Evolutionary conservation across 2,888 invertebrate species (phyloP), one percentile per base, ranked within the genome.

Genomic region (Cylindroiulus punctatus): DNA sequence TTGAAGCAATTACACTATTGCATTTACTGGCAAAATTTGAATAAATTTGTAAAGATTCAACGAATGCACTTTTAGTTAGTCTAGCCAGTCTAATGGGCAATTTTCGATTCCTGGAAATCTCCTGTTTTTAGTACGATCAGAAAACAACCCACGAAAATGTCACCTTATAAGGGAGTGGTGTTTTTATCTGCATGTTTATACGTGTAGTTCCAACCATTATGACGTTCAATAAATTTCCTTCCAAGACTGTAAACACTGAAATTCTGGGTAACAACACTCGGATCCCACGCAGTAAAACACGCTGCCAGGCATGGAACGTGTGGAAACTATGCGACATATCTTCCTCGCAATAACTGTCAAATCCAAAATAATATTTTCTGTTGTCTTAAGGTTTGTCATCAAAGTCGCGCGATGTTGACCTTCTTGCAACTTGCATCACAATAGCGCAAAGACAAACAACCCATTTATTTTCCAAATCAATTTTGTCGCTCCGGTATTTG

Each of bases 291-390:
- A 47, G 47, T 17, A 42, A n/a, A n/a, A n/a, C n/a, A n/a, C n/a
- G 36, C 36, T 36, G 2, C 3, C 36, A 4, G 36, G 36, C 36
- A 36, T 7, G 3, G 7, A 52, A 52, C 52, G 17, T 52, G 52
- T 52, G 17, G 52, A 14, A 52, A 52, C 17, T 19, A 19, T 1
- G 19, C 19, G 52, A 4, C 52, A 4, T 19, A 47, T 47, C 17
- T 19, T 19, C 19, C n/a, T 52, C 19, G 52, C 52, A 52, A 52
- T 19, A 19, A 52, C 52, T 52, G 52, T 52, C 52, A 52, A 52
- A 52, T 52, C 52, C 52, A 52, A 52, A 52, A 52, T 52, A 52
- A 52, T 52, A 52, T 52, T 36, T 36, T 36, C 52, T n/a, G 52
- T 52, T 52, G 52, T 52, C 52, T 52, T 47, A 12, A n/a, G 36